phyloP scores from a whole-genome alignment of 2,888 invertebrate species.

The Pardosa pseudoannulata region DNA sequence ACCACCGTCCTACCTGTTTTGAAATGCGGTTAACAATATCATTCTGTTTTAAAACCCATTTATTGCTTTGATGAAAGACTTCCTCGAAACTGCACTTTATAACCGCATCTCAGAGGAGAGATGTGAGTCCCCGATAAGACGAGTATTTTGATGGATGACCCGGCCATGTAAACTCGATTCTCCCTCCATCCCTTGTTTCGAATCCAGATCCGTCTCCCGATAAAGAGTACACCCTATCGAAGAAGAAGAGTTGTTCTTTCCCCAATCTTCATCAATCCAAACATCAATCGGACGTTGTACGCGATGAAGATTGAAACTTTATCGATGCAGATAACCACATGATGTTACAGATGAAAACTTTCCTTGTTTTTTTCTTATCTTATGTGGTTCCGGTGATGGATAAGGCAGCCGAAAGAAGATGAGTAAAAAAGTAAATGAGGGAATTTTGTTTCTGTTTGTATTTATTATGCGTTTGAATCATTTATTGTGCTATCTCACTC shows the following conservation, averaged over 20 bases:
- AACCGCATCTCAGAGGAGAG: too few relatives aligned
- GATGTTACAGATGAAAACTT: neutral
- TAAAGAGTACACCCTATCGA: neutral
- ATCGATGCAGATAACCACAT: neutral
- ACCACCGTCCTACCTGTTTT: too few relatives aligned
- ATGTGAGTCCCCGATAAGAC: too few relatives aligned
- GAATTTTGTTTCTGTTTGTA: too few relatives aligned
- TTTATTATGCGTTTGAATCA: too few relatives aligned
- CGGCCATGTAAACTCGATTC: neutral
- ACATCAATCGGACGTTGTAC: neutral
- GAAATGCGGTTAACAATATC: too few relatives aligned
- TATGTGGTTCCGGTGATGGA: neutral
- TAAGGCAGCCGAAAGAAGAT: neutral
- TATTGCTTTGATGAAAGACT: too few relatives aligned
- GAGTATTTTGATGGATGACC: neutral
- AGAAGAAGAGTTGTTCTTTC: neutral
- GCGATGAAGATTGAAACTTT: neutral
- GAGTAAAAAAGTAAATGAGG: too few relatives aligned
- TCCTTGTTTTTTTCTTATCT: too few relatives aligned
- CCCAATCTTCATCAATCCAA: neutral
- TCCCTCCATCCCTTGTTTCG: neutral
- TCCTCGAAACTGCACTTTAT: too few relatives aligned
- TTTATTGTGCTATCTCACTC: too few relatives aligned
- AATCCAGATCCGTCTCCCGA: neutral
- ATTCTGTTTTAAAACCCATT: too few relatives aligned